Conservation (phyloP, 92 coral and sea anemone genomes). For the Pocillopora meandrina region DNA sequence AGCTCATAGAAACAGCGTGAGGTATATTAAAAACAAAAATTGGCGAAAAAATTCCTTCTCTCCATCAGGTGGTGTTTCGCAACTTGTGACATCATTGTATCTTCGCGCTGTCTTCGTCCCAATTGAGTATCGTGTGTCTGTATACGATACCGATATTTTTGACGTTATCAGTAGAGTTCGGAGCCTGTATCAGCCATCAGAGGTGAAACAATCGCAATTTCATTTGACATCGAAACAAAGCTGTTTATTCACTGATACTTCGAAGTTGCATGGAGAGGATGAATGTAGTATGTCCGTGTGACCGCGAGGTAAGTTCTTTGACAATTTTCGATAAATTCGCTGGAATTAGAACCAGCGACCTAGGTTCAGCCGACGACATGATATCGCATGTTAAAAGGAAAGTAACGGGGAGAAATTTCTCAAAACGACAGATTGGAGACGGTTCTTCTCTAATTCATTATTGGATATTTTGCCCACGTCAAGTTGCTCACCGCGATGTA, state of each 20-base stretch:
- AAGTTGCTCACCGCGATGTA: neutral
- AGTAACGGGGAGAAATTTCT: too few relatives aligned
- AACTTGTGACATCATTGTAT: neutral
- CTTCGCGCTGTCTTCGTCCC: neutral
- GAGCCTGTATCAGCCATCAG: neutral
- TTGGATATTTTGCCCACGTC: neutral
- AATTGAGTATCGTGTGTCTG: neutral
- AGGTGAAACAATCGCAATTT: neutral
- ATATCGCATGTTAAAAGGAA: too few relatives aligned
- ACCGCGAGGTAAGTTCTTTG: neutral
- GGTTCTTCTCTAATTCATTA: neutral
- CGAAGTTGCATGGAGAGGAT: neutral
- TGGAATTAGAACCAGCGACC: neutral
- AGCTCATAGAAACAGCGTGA: neutral
- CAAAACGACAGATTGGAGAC: neutral
- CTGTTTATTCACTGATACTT: neutral
- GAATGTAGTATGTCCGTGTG: neutral
- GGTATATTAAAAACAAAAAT: slow-evolving; percentile 4
- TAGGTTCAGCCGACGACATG: too few relatives aligned
- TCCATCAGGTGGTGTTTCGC: neutral
- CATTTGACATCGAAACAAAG: neutral
- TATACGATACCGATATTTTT: neutral
- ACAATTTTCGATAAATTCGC: neutral
- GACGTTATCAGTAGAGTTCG: slow-evolving; percentile 11
- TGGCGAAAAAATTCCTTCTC: neutral